A percentile compares a stretch with the other conserved stretches of the same genome.
phyloP scores from a whole-genome alignment of 2,797 vertebrate species.

The Petrocephalus sullivani region DNA sequence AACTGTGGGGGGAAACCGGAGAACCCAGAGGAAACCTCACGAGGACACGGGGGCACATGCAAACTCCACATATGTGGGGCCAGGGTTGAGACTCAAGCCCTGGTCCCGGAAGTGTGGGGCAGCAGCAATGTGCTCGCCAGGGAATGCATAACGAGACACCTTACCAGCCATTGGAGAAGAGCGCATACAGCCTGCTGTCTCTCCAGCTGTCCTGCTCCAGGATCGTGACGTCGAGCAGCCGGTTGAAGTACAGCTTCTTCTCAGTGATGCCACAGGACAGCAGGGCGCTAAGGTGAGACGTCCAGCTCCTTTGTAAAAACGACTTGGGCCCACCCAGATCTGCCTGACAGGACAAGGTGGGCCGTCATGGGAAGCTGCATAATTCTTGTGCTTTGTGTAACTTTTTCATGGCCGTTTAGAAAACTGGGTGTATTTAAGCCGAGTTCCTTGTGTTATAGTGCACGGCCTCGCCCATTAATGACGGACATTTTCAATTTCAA shows the following conservation, averaged over 20 bases:
- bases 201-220: constrained; percentile 35
- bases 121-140: background rate
- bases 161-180: constrained; percentile 67
- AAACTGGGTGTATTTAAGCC: background rate
- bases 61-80: background rate
- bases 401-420: background rate
- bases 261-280: constrained; percentile 53
- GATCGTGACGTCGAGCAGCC: constrained; percentile 51
- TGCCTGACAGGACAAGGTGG: constrained; percentile 32
- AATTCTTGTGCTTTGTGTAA: background rate
- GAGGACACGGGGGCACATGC: background rate
- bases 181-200: constrained; percentile 52
- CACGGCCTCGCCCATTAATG: background rate
- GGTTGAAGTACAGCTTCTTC: constrained; percentile 40
- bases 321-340: constrained; percentile 56
- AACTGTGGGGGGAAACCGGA: too few relatives aligned
- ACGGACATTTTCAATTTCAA: background rate
- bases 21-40: background rate
- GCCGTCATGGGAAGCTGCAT: background rate
- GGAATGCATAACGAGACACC: background rate
- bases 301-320: constrained; percentile 55
- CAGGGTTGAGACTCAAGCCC: background rate
- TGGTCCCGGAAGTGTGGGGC: background rate
- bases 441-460: background rate
- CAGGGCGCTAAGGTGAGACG: constrained; percentile 55